Evolutionary conservation across 2,888 invertebrate species (phyloP), one percentile per base, ranked within the genome.

Genomic region (Rugalucina vietnamica): DNA sequence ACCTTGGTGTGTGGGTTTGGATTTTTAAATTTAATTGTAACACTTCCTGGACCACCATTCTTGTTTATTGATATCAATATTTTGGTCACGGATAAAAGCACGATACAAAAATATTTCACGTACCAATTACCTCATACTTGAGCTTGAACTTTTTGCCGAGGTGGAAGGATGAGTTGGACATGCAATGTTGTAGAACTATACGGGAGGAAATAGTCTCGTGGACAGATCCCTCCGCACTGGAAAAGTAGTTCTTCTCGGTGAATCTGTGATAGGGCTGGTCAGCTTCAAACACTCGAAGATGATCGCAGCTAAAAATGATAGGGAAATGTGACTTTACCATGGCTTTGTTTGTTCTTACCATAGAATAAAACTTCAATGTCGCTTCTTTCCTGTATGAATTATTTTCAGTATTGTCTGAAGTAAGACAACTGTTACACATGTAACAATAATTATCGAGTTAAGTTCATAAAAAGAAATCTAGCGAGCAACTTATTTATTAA

Each of bases 281-380:
- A 10, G 90, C 90, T 74, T 93, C 93, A 79, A 91, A 89, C 14
- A 93, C 49, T 73, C 91, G 90, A 39, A 93, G 72, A 82, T 93
- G 93, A 78, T 92, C 92, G 87, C 93, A 93, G 24, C 93, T 93
- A 85, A 24, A 90, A 87, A 21, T 54, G 54, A 80, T n/a, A n/a
- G n/a, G n/a, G n/a, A n/a, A n/a, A n/a, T n/a, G n/a, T n/a, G n/a
- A n/a, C n/a, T n/a, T n/a, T n/a, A n/a, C n/a, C n/a, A n/a, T n/a
- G n/a, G n/a, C n/a, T n/a, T n/a, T n/a, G n/a, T n/a, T n/a, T n/a
- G n/a, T n/a, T n/a, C n/a, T n/a, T n/a, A n/a, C n/a, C n/a, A n/a
- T n/a, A n/a, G n/a, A n/a, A n/a, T n/a, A n/a, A n/a, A n/a, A n/a
- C n/a, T n/a, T n/a, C n/a, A n/a, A n/a, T n/a, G n/a, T n/a, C n/a